Evolutionary conservation across 2,113 vertebrate genomes (phyloP), one percentile per base, ranked within the genome.

Genomic region (Ciconia boyciana): DNA sequence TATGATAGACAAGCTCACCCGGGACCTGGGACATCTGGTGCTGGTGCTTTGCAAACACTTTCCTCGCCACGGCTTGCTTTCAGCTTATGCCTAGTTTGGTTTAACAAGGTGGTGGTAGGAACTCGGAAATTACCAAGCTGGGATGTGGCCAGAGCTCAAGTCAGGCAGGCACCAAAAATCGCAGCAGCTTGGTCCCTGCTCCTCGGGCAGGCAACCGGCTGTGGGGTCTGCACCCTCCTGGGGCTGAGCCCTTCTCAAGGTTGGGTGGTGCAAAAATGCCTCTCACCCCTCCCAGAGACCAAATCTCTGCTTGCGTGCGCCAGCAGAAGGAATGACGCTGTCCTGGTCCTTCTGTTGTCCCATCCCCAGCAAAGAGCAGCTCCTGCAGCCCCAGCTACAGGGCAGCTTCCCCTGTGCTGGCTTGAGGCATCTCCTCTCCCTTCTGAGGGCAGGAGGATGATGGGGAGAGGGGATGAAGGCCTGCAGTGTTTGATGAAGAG

Each of bases 151-250:
- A 70, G 81, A 74, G 55, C 62, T 61, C 21, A 6, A 29, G 39
- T 7, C 71, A 71, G 36, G 28, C 13, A 46, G 43, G 72, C 41
- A 62, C 34, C 64, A 69, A 24, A 31, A 44, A 13, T 48, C 16
- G 1, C 4, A 14, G n/a, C 39, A 81, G 36, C 70, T 71, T 9
- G 1, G 43, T 54, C 28, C 32, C 49, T 44, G 17, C 18, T 60
- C n/a, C 24, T 44, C 0, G 0, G 34, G 55, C 54, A 84, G 64
- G 44, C 78, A 65, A 25, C 16, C 0, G 0, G 41, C 75, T 2
- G 1, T 9, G 44, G 69, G 81, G 19, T 70, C 81, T 94, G 79
- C 26, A 61, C 31, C 55, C 34, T 31, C 24, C 72, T 1, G 7
- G 46, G 32, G 26, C 46, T 72, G 36, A 51, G 68, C 39, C 44